These are phyloP conservation scores for Hymenopus coronatus DNA, from an alignment of 2,888 invertebrate species.

Conservation along the genomic window DNA sequence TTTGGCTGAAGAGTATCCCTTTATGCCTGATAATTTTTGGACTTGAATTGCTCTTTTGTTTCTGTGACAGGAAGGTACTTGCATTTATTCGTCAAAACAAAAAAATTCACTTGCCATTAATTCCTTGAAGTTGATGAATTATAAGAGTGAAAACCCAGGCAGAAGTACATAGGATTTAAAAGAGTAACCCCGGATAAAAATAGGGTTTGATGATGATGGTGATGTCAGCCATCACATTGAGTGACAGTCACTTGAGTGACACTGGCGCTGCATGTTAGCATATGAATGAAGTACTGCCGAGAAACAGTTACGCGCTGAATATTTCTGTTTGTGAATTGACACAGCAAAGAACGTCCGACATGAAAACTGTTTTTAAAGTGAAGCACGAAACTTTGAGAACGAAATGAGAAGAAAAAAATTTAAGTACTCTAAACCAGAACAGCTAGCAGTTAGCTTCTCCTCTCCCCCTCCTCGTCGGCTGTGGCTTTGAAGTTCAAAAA, in stretches of 20 bases:
- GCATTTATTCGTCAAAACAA: not conserved
- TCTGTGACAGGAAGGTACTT: not conserved
- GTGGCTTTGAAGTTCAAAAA: not conserved
- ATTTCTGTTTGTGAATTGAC: not conserved
- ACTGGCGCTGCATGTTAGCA: not conserved
- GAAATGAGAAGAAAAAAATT: not conserved
- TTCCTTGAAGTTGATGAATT: not conserved
- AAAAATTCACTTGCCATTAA: not conserved
- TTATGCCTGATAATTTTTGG: too few species aligned
- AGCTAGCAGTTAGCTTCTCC: not conserved
- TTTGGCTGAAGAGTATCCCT: too few species aligned
- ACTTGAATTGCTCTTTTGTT: too few species aligned
- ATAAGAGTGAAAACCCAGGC: not conserved
- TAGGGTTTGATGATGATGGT: not conserved
- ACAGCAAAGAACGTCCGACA: not conserved
- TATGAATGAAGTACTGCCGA: not conserved
- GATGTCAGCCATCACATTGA: not conserved
- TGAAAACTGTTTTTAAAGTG: not conserved
- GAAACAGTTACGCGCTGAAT: not conserved
- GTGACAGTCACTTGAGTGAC: not conserved
- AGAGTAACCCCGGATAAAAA: not conserved
- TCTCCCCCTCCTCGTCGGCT: not conserved
- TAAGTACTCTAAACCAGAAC: not conserved
- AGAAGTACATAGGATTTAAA: not conserved
- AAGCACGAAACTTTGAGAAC: not conserved